Evolutionary conservation across 2,113 vertebrate species (phyloP).

Genomic region (Apistogramma diplotaenia): DNA sequence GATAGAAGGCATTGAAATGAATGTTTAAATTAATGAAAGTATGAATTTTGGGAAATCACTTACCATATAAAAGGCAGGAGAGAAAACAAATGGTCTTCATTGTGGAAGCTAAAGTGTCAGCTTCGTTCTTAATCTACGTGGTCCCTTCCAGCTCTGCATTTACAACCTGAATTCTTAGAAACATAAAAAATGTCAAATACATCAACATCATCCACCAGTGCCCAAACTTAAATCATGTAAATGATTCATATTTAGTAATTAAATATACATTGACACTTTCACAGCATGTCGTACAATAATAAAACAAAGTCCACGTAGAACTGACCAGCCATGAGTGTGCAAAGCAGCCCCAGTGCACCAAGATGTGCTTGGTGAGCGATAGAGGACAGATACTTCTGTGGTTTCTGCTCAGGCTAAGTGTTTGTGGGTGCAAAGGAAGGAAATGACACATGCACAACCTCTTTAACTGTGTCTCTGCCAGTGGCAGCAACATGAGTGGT

Average conservation of each 20-base stretch:
- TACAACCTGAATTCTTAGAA: too few species aligned
- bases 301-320: neutral
- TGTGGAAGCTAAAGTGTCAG: neutral
- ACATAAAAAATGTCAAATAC: neutral
- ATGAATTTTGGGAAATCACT: neutral
- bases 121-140: neutral
- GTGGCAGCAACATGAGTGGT: neutral
- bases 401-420: neutral
- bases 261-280: neutral
- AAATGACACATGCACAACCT: neutral
- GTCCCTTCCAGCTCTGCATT: accelerated
- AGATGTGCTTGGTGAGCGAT: neutral
- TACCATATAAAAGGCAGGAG: conserved; percentile 39
- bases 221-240: neutral
- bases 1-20: neutral
- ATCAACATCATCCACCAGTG: neutral
- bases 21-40: accelerated
- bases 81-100: conserved; percentile 33
- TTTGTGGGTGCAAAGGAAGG: neutral
- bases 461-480: neutral
- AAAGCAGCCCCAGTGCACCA: neutral
- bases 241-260: too few species aligned
- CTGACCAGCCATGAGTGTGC: too few species aligned
- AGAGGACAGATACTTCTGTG: neutral
- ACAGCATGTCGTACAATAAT: neutral